phyloP scores from a whole-genome alignment of 2,888 invertebrate genomes.

The Amblyjoppa proteus region DNA sequence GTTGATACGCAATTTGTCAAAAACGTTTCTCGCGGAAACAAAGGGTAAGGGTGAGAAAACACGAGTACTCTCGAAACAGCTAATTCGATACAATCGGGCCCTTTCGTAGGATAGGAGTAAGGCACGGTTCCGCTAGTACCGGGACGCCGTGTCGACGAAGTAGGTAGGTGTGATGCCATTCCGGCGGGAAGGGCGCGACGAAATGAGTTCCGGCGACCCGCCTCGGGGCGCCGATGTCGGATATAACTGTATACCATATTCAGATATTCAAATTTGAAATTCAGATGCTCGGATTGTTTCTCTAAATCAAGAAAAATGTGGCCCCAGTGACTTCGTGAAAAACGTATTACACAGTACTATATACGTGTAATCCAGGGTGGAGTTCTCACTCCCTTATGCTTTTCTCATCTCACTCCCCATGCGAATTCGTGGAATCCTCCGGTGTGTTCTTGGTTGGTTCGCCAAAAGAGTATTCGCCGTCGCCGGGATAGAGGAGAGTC shows the following conservation, averaged over 20 bases:
- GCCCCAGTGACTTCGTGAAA: constrained; percentile 78
- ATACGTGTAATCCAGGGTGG: constrained; percentile 61
- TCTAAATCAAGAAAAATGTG: constrained; percentile 83
- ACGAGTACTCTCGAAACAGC: constrained; percentile 66
- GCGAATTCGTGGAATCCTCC: constrained; percentile 45
- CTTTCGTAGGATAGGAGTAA: constrained; percentile 22
- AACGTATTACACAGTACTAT: constrained; percentile 62
- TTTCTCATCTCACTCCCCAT: constrained; percentile 19
- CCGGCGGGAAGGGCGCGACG: constrained; percentile 42
- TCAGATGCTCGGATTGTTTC: constrained; percentile 82
- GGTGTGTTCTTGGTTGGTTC: constrained; percentile 45
- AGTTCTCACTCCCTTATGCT: constrained; percentile 50
- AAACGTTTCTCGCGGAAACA: constrained; percentile 56
- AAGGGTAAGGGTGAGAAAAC: constrained; percentile 36
- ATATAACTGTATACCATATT: constrained; percentile 40
- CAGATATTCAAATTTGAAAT: constrained; percentile 78
- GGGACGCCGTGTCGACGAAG: constrained; percentile 5
- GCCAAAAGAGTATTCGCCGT: constrained; percentile 44
- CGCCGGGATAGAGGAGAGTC: constrained; percentile 54
- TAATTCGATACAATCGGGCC: constrained; percentile 73
- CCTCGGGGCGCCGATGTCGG: constrained; percentile 2
- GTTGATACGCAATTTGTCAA: constrained; percentile 59
- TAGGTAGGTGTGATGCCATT: constrained; percentile 34
- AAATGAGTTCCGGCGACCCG: constrained; percentile 55
- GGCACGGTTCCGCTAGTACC: constrained; percentile 14